These are phyloP conservation scores for Coccyzus lansbergi DNA, from an alignment of 2,797 vertebrate genomes.

Conservation along the genomic window DNA sequence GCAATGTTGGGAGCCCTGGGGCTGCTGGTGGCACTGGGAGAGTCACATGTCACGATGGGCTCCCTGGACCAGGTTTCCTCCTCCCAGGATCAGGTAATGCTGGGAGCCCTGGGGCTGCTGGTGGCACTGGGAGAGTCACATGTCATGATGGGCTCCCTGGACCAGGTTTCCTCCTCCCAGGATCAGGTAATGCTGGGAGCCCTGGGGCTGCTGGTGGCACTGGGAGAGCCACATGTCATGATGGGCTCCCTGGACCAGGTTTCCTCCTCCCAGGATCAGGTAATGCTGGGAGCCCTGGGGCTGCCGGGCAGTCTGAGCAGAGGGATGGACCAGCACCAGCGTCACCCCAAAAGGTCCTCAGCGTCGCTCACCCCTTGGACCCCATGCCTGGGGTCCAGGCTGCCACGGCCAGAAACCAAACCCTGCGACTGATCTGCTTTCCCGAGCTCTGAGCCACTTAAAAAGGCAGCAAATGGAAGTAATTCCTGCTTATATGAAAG, in stretches of 20 bases:
- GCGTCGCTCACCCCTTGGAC: accelerated
- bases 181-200: background rate
- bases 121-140: background rate
- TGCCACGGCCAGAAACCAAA: background rate
- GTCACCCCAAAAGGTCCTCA: background rate
- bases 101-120: background rate
- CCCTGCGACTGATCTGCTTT: background rate
- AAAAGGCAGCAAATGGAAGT: background rate
- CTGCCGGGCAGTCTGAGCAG: background rate
- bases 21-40: background rate
- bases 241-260: background rate
- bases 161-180: background rate
- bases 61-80: background rate
- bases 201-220: too few relatives aligned
- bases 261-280: background rate
- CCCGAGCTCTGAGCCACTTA: background rate
- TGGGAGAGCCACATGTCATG: background rate
- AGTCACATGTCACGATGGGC: background rate
- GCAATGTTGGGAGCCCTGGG: background rate
- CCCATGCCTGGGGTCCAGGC: background rate
- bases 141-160: background rate
- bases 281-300: background rate
- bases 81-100: background rate
- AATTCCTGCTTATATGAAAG: conserved; percentile 42
- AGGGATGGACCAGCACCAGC: accelerated